These are phyloP conservation scores for Philaenus spumarius DNA, from an alignment of 1,140 invertebrate genomes.

Conservation along the genomic window DNA sequence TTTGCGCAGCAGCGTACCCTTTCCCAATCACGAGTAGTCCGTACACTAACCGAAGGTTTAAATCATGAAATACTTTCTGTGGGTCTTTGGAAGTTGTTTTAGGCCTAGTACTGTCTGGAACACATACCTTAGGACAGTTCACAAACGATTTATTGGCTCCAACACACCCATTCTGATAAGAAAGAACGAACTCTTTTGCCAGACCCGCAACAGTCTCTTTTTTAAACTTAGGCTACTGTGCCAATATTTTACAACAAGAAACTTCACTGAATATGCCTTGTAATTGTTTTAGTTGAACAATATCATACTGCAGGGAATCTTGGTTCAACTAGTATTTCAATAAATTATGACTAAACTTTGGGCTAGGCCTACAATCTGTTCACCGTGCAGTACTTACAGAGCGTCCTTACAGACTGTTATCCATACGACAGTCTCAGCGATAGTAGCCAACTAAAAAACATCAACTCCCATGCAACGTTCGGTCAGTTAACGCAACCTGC, in stretches of 20 bases:
- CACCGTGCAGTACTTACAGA: too few relatives aligned
- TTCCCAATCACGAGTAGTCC: slow-evolving; percentile 8
- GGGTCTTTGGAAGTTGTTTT: too few relatives aligned
- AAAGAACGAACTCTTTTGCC: background rate
- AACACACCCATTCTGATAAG: background rate
- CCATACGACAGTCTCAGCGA: too few relatives aligned
- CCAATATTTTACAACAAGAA: background rate
- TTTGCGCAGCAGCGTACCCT: background rate
- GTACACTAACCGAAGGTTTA: slow-evolving; percentile 6
- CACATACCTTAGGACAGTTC: background rate
- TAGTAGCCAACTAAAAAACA: too few relatives aligned
- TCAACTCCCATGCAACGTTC: too few relatives aligned
- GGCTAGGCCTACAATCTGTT: background rate
- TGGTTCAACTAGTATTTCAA: background rate
- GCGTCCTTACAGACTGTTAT: too few relatives aligned
- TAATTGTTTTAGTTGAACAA: background rate
- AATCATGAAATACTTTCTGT: background rate
- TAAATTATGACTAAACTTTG: background rate
- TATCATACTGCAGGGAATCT: background rate
- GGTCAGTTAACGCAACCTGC: too few relatives aligned
- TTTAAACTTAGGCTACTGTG: background rate
- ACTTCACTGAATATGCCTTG: background rate
- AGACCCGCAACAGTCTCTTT: background rate
- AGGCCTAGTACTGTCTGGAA: too few relatives aligned
- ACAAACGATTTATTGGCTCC: background rate